These are phyloP conservation scores for Anthonomus grandis DNA, from an alignment of 1,140 invertebrate species.

Conservation along the genomic window DNA sequence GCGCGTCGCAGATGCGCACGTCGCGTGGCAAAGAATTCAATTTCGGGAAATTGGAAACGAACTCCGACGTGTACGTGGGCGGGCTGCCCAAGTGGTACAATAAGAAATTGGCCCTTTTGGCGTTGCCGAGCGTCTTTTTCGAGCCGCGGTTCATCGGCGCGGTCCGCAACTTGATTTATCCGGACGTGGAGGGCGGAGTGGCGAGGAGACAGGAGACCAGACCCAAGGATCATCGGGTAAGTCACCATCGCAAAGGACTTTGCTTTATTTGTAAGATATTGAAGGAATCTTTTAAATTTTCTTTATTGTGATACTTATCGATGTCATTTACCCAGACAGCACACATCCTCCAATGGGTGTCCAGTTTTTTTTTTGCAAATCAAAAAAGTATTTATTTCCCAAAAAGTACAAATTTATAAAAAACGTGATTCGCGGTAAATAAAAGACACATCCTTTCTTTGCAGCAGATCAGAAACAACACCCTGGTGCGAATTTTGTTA, in stretches of 20 bases:
- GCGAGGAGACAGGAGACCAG: slow-evolving; percentile 74
- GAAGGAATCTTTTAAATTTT: too few species aligned
- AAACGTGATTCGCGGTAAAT: too few species aligned
- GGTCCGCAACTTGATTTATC: slow-evolving; percentile 82
- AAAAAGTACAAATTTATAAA: too few species aligned
- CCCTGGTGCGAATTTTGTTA: too few species aligned
- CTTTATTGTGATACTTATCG: too few species aligned
- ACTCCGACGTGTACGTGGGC: slow-evolving; percentile 89
- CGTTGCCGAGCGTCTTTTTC: slow-evolving; percentile 85
- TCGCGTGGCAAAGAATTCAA: slow-evolving; percentile 81
- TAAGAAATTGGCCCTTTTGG: slow-evolving; percentile 75
- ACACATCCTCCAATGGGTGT: too few species aligned
- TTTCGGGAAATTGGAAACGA: slow-evolving; percentile 78
- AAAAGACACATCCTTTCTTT: too few species aligned
- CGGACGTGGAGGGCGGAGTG: slow-evolving; percentile 67
- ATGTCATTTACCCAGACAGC: too few species aligned
- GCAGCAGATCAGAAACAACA: too few species aligned
- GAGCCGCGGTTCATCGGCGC: slow-evolving; percentile 84
- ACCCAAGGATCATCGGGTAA: slow-evolving; percentile 73
- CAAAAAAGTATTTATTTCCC: too few species aligned
- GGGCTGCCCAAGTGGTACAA: slow-evolving; percentile 88
- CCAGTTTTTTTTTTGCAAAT: too few species aligned
- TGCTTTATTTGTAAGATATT: too few species aligned
- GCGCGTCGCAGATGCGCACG: slow-evolving; percentile 66
- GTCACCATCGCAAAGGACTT: slow-evolving; percentile 27